phyloP scores from a whole-genome alignment of 2,113 vertebrate species.

The Cariama cristata region DNA sequence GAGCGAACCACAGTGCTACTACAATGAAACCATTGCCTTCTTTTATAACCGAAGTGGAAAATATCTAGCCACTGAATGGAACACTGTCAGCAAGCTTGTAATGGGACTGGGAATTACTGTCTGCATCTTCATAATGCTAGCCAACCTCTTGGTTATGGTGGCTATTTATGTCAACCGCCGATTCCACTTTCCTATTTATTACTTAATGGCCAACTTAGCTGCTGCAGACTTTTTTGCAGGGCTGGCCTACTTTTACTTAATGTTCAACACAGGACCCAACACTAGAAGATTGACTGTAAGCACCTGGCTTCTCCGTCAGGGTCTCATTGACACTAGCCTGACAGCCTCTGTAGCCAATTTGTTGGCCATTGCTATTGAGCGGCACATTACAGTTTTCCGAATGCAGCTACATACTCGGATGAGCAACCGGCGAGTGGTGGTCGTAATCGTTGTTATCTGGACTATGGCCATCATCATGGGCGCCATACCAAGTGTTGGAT shows the following conservation, averaged over 20 bases:
- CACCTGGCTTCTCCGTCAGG: slow-evolving; percentile 96
- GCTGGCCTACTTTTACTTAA: slow-evolving; percentile 98
- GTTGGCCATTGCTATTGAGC: slow-evolving; percentile 95
- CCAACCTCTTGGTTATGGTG: slow-evolving; percentile 98
- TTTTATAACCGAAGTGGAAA: slow-evolving; percentile 98
- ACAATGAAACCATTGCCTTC: slow-evolving; percentile 98
- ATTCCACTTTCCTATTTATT: slow-evolving; percentile 99
- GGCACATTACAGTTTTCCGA: slow-evolving; percentile 97
- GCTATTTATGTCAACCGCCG: slow-evolving; percentile 98
- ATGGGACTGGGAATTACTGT: slow-evolving; percentile 99
- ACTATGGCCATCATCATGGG: slow-evolving; percentile 99
- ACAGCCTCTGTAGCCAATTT: slow-evolving; percentile 97
- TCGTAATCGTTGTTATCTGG: slow-evolving; percentile 99
- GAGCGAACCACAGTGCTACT: slow-evolving; percentile 93
- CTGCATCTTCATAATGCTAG: slow-evolving; percentile 99
- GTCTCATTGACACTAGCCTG: slow-evolving; percentile 96
- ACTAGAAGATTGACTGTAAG: slow-evolving; percentile 93
- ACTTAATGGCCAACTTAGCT: slow-evolving; percentile 98
- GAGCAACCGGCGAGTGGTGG: slow-evolving; percentile 96
- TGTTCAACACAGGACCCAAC: slow-evolving; percentile 99
- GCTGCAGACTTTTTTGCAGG: slow-evolving; percentile 99
- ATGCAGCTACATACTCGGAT: slow-evolving; percentile 99
- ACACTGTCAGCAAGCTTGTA: slow-evolving; percentile 94
- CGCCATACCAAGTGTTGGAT: slow-evolving; percentile 95
- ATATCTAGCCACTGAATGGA: slow-evolving; percentile 92